These are phyloP conservation scores for Erethizon dorsatum DNA, from an alignment of 2,797 vertebrate species.

Conservation along the genomic window DNA sequence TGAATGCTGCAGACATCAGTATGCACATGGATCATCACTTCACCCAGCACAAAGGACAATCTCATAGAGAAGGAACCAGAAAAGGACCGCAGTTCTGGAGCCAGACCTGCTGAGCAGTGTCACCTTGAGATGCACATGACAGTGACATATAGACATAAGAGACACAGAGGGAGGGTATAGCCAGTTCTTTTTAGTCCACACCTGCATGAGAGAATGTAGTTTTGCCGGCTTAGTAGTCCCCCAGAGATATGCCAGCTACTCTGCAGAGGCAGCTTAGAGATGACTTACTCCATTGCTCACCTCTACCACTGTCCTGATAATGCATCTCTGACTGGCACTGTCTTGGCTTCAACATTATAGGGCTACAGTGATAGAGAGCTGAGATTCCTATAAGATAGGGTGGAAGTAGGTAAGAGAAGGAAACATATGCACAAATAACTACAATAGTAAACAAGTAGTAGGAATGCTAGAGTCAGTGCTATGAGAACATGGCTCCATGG, in stretches of 20 bases:
- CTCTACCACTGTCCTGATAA: neutral
- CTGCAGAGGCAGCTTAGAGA: neutral
- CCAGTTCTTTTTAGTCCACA: slow-evolving; percentile 17
- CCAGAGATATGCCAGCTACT: neutral
- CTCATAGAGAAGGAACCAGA: neutral
- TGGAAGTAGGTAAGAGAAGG: neutral
- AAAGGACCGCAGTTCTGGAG: neutral
- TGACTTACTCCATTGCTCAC: neutral
- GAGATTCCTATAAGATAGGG: neutral
- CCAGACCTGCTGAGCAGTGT: slow-evolving; percentile 35
- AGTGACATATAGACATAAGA: slow-evolving; percentile 23
- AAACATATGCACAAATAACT: neutral
- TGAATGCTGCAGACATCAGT: neutral
- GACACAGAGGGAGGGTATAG: neutral
- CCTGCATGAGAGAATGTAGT: neutral
- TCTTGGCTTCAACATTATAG: neutral
- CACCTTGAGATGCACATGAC: slow-evolving; percentile 50
- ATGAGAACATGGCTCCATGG: neutral
- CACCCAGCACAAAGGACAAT: neutral
- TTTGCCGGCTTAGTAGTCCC: slow-evolving; percentile 18
- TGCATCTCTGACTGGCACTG: neutral
- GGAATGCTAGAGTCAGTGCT: neutral
- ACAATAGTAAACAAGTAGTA: neutral
- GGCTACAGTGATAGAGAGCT: neutral
- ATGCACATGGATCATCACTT: neutral